Evolutionary conservation across 1,140 invertebrate genomes (phyloP), one percentile per base, ranked within the genome.

Genomic region (Procambarus virginalis): DNA sequence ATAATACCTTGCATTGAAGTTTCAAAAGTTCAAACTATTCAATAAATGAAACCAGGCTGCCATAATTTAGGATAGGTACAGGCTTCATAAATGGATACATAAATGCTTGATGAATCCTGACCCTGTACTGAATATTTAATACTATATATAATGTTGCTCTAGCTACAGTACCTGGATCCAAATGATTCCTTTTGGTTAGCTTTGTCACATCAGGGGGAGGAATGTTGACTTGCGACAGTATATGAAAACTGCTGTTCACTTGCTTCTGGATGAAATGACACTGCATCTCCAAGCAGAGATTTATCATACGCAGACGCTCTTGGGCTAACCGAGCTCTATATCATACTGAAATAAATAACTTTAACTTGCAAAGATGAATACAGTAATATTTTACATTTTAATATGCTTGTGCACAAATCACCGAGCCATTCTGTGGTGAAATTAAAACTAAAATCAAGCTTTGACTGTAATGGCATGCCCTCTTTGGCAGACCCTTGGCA

Each of bases 201-300:
- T 58, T 84, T 48, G 60, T 55, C n/a, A 89, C 60, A 77, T 83
- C 81, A 5, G 81, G 88, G 14, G 88, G 88, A 10, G 88, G 88
- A 55, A 89, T 84, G 46, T 83, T 84, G 14, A 77, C 88, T 77
- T 89, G 88, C n/a, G 88, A 58, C 88, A 89, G 46, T 89, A 89
- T 14, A 89, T 79, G 17, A 89, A 14, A 20, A 77, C 75, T 46
- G 88, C 81, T n/a, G n/a, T 51, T 84, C 70, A 20, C 55, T 89
- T 51, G 88, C 88, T 55, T 89, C 88, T n/a, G 81, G 82, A 49
- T 89, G 73, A 10, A n/a, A 84, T 20, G 88, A 89, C 20, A 84
- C 88, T 4, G 88, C 88, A 17, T 89, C 88, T 49, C 88, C 88
- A 60, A 89, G 75, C 9, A 89, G 88, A n/a, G 81, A 68, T 89